These are phyloP conservation scores for Lophochroa leadbeateri DNA, from an alignment of 2,113 vertebrate genomes.

Conservation along the genomic window DNA sequence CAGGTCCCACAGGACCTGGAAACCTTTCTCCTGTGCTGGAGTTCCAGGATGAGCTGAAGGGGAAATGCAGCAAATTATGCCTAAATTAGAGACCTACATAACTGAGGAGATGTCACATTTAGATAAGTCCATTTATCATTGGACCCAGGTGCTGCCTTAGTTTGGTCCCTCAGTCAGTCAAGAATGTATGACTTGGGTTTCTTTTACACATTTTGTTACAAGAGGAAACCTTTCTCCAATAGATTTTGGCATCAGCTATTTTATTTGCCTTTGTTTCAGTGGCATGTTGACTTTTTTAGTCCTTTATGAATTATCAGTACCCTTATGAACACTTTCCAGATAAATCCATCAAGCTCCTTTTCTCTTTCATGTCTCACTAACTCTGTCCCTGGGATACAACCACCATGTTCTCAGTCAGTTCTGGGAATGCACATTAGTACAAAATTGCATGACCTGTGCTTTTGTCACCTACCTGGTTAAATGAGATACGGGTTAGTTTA, in stretches of 20 bases:
- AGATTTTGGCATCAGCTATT: not conserved
- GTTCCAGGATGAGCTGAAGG: not conserved
- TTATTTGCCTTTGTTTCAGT: not conserved
- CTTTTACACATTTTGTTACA: not conserved
- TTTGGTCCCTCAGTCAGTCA: not conserved
- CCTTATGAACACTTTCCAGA: not conserved
- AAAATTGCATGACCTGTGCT: not conserved
- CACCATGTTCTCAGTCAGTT: not conserved
- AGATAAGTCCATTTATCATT: not conserved
- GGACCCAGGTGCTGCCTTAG: not conserved
- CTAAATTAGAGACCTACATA: not conserved
- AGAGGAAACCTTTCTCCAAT: not conserved
- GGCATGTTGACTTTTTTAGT: not conserved
- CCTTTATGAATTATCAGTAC: not conserved
- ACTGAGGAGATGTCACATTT: not conserved
- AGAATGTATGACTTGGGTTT: not conserved
- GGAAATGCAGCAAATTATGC: not conserved
- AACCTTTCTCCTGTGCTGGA: not conserved
- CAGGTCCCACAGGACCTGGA: not conserved
- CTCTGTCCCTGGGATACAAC: not conserved
- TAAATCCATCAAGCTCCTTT: not conserved
- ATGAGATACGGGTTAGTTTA: conserved; percentile 1
- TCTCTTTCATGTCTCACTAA: conserved; percentile 39
- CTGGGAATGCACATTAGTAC: not conserved
- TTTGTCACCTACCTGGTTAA: not conserved